Conservation (phyloP, 2,888 invertebrate species). For the Linyphia triangularis region DNA sequence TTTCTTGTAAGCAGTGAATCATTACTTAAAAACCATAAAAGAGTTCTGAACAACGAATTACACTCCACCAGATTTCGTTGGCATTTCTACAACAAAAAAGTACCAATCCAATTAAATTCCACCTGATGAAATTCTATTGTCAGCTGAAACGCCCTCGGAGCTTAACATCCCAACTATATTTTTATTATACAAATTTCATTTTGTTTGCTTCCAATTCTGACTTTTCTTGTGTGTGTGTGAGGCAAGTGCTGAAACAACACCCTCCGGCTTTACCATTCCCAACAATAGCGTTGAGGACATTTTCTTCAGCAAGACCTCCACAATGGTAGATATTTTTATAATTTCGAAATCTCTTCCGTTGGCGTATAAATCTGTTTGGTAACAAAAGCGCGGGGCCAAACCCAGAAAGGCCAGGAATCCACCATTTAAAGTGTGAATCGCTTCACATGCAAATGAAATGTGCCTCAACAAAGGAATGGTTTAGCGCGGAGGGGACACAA, state of each 20-base stretch:
- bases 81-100: background rate
- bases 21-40: no score
- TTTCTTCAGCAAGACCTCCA: no score
- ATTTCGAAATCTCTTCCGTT: background rate
- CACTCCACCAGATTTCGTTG: background rate
- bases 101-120: background rate
- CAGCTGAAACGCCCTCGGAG: background rate
- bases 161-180: background rate
- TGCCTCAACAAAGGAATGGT: conserved; percentile 42
- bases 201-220: background rate
- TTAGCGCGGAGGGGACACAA: conserved; percentile 17
- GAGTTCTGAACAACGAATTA: background rate
- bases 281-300: no score
- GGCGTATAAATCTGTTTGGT: background rate
- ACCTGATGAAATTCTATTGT: background rate
- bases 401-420: background rate
- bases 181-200: background rate
- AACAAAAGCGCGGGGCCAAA: background rate
- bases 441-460: conserved; percentile 49
- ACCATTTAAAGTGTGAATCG: background rate
- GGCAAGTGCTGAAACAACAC: background rate
- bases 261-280: background rate
- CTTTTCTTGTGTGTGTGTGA: background rate
- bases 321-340: background rate
- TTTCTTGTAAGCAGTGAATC: no score